Evolutionary conservation across 1,140 invertebrate genomes (phyloP).

Genomic region (Drosophila erecta): DNA sequence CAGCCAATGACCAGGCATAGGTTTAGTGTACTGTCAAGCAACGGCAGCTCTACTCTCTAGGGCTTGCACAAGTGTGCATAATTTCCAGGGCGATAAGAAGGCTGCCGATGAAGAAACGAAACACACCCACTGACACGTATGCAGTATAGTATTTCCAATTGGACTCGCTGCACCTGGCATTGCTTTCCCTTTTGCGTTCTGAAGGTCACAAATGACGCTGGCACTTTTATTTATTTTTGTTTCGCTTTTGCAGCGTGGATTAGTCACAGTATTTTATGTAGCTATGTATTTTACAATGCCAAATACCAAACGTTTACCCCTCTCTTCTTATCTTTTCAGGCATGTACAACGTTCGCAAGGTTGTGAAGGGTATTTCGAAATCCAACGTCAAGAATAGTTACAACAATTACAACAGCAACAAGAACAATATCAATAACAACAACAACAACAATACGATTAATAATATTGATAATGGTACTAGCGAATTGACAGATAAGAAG

Average conservation of each 20-base stretch:
- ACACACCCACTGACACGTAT: constrained; percentile 36
- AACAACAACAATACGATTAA: constrained; percentile 31
- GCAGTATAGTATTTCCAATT: constrained; percentile 16
- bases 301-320: background rate
- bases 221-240: constrained; percentile 51
- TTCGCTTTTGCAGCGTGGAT: constrained; percentile 26
- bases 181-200: constrained; percentile 66
- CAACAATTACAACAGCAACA: background rate
- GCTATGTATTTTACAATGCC: too few species aligned
- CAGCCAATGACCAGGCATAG: constrained; percentile 32
- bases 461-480: constrained; percentile 42
- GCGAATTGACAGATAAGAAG: constrained; percentile 37
- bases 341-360: constrained; percentile 41
- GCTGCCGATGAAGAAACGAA: constrained; percentile 9
- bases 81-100: constrained; percentile 36
- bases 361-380: constrained; percentile 42
- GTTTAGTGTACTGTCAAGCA: constrained; percentile 1
- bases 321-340: constrained; percentile 38
- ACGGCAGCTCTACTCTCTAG: background rate
- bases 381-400: constrained; percentile 5
- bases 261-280: constrained; percentile 20
- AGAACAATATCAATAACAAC: constrained; percentile 13
- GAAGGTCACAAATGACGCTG: constrained; percentile 61
- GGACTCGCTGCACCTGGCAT: constrained; percentile 23
- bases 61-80: constrained; percentile 21